These are phyloP conservation scores for Limenitis camilla DNA, from an alignment of 2,888 invertebrate species.

Conservation along the genomic window DNA sequence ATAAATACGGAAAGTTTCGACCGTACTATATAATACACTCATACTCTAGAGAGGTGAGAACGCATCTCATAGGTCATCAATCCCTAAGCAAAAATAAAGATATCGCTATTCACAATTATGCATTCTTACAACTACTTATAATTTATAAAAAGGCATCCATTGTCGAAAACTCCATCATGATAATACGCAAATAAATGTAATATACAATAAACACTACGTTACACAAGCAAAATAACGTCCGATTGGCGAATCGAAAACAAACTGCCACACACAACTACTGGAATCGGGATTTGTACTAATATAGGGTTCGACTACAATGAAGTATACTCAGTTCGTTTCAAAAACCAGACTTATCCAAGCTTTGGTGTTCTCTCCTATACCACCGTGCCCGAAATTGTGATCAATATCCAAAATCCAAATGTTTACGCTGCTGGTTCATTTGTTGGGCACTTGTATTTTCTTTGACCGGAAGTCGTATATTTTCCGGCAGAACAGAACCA, in stretches of 20 bases:
- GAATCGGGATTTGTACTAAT: conserved; percentile 66
- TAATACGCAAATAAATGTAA: conserved; percentile 58
- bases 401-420: conserved; percentile 31
- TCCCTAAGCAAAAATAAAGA: conserved; percentile 52
- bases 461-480: conserved; percentile 95
- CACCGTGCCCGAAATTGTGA: conserved; percentile 25
- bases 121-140: conserved; percentile 66
- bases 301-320: conserved; percentile 40
- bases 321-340: conserved; percentile 13
- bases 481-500: conserved; percentile 94
- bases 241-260: conserved; percentile 52
- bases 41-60: conserved; percentile 42
- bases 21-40: too few species aligned
- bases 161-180: conserved; percentile 53
- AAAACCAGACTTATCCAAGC: conserved; percentile 27
- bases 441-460: conserved; percentile 73
- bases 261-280: conserved; percentile 52
- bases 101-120: conserved; percentile 59
- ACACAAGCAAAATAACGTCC: conserved; percentile 59
- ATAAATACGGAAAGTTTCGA: too few species aligned
- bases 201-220: conserved; percentile 51
- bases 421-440: conserved; percentile 40
- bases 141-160: conserved; percentile 68
- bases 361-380: conserved; percentile 43
- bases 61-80: conserved; percentile 45